Evolutionary conservation across 2,113 vertebrate species (phyloP).

Genomic region (Gasterosteus aculeatus): DNA sequence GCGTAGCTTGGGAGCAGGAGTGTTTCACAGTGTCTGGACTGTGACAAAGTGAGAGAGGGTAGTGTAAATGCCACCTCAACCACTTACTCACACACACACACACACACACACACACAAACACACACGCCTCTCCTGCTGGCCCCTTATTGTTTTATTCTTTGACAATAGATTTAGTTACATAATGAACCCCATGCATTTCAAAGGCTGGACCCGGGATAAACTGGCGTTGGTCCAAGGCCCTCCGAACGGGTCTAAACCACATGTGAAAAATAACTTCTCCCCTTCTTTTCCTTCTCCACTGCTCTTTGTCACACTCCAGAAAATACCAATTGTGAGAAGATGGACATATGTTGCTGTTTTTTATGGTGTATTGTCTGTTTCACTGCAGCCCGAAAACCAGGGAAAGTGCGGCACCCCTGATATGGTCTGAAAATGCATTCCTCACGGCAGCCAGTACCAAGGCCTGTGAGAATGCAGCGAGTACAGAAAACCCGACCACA

Average conservation of each 20-base stretch:
- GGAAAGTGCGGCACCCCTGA: slow-evolving; percentile 57
- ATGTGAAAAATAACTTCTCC: slow-evolving; percentile 76
- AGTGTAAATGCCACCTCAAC: slow-evolving; percentile 28
- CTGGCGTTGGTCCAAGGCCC: slow-evolving; percentile 72
- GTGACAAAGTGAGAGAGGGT: slow-evolving; percentile 34
- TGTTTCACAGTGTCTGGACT: slow-evolving; percentile 36
- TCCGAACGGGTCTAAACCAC: slow-evolving; percentile 75
- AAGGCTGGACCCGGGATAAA: slow-evolving; percentile 67
- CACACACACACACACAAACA: slow-evolving; percentile 38
- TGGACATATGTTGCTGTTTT: slow-evolving; percentile 78
- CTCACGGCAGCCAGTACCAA: slow-evolving; percentile 38
- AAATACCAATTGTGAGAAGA: slow-evolving; percentile 74
- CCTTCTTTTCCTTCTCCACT: slow-evolving; percentile 44
- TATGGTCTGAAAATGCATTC: slow-evolving; percentile 58
- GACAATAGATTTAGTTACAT: slow-evolving; percentile 82
- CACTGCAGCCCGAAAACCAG: slow-evolving; percentile 31
- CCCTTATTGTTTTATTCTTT: slow-evolving; percentile 70
- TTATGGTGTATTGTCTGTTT: slow-evolving; percentile 63
- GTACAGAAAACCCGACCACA: slow-evolving; percentile 16
- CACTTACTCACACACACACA: slow-evolving; percentile 34
- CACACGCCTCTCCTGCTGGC: slow-evolving; percentile 54
- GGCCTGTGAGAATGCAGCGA: slow-evolving; percentile 22
- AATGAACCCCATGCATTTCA: slow-evolving; percentile 79
- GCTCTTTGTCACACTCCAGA: slow-evolving; percentile 75
- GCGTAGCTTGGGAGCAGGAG: slow-evolving; percentile 10